These are phyloP conservation scores for Chrysoperla carnea DNA, from an alignment of 1,140 invertebrate species.

Conservation along the genomic window DNA sequence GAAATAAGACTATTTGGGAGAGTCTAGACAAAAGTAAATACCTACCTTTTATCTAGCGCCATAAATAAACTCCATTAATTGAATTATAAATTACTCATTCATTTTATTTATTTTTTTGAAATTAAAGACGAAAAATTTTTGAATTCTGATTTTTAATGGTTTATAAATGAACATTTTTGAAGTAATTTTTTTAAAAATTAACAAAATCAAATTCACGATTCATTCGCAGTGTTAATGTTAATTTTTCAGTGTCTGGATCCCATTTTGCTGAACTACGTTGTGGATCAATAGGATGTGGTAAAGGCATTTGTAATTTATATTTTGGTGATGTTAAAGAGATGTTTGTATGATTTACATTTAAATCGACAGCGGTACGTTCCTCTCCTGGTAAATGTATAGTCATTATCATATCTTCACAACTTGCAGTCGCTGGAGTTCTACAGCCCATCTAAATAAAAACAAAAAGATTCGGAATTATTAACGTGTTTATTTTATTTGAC, in stretches of 20 bases:
- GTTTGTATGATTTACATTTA: conserved; percentile 49
- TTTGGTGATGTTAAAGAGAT: conserved; percentile 38
- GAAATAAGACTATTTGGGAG: no score
- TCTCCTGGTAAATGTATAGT: conserved; percentile 56
- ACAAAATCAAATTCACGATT: conserved; percentile 61
- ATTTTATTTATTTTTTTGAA: no score
- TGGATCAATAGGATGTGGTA: conserved; percentile 64
- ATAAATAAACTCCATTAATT: no score
- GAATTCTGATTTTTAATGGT: no score
- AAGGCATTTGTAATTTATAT: conserved; percentile 52
- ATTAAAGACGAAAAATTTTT: no score
- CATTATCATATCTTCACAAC: conserved; percentile 72
- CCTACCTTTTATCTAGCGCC: no score
- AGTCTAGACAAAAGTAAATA: no score
- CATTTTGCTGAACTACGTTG: conserved; percentile 63
- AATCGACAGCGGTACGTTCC: conserved; percentile 39
- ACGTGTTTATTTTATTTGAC: not conserved
- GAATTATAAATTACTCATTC: no score
- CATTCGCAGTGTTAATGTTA: conserved; percentile 51
- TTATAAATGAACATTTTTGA: no score
- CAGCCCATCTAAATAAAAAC: conserved; percentile 48
- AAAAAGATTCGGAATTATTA: conserved; percentile 1
- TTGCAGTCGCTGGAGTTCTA: conserved; percentile 62
- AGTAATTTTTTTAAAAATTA: conserved; percentile 60
- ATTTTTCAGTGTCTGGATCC: conserved; percentile 41